Evolutionary conservation across 2,113 vertebrate genomes (phyloP), one percentile per base, ranked within the genome.

Genomic region (Alaudala cheleensis): DNA sequence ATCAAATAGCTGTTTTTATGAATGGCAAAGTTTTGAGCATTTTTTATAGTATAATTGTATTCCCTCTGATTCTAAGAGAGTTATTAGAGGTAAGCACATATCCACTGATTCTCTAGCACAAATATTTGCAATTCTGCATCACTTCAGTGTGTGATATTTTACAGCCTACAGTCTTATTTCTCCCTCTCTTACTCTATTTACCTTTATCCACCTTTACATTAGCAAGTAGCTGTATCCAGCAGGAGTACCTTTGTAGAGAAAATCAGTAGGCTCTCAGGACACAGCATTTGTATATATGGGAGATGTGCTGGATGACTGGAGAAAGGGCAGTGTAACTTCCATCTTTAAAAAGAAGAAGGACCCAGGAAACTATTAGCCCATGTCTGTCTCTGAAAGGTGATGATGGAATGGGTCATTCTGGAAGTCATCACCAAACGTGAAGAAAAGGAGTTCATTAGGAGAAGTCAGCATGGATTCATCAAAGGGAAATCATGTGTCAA

Each of bases 1-100:
- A 37, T 8, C 10, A 73, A 81, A 45, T 25, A 34, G 6, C 33
- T 65, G 5, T 10, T 58, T 73, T 34, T 66, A 34, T 0, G 0
- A 60, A 44, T 61, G 45, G 2, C 31, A 61, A 56, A 60, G 12
- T 65, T 86, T 29, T 77, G 23, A 49, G 9, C 50, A 26, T 57
- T 76, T 83, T 42, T 42, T 14, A 42, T 42, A 42, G 5, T 42
- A 15, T 42, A 42, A 42, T 42, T 42, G 40, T 42, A 42, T 72
- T 51, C 20, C 42, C 13, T 44, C 28, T 70, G 10, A 12, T 71
- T 61, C 44, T 40, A n/a, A 4, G 14, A 83, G 14, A 61, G 9
- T 54, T 77, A 18, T 42, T 72, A 39, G 22, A 62, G 20, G 14
- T 22, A 37, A 78, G 21, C 28, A 37, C 15, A 70, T 24, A 69